These are phyloP conservation scores for Lucilia sericata DNA, from an alignment of 1,140 invertebrate genomes.

Conservation along the genomic window DNA sequence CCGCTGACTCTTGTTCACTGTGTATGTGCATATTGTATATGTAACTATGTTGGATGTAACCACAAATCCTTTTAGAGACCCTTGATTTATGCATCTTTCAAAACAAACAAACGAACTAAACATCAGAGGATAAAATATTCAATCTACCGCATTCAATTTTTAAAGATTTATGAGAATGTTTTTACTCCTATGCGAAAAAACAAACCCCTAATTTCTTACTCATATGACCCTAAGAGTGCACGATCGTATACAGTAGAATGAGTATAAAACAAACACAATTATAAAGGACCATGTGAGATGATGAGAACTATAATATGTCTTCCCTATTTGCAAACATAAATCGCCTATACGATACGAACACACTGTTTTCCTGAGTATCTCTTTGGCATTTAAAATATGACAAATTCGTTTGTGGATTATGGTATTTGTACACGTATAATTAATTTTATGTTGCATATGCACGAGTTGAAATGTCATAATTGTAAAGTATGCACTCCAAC, in stretches of 20 bases:
- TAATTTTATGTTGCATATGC: constrained; percentile 7
- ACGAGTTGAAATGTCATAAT: neutral
- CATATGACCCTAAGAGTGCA: neutral
- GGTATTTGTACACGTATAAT: constrained; percentile 6
- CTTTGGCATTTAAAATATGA: neutral
- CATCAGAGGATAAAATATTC: neutral
- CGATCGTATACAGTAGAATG: neutral
- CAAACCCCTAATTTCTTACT: neutral
- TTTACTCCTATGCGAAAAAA: neutral
- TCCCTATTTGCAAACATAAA: neutral
- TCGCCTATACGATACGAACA: neutral
- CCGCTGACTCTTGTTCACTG: constrained; percentile 13
- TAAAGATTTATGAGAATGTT: neutral
- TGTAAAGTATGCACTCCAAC: neutral
- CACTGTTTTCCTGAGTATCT: neutral
- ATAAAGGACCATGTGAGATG: neutral
- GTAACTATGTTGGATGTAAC: constrained; percentile 16
- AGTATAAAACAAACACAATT: neutral
- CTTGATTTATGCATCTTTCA: constrained; percentile 21
- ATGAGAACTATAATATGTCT: neutral
- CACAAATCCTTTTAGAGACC: constrained; percentile 32
- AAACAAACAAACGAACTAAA: constrained; percentile 8
- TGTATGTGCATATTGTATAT: constrained; percentile 7
- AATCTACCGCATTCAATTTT: constrained; percentile 2
- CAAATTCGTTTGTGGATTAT: neutral